phyloP scores from a whole-genome alignment of 2,797 vertebrate genomes.

The Oreochromis grahami region DNA sequence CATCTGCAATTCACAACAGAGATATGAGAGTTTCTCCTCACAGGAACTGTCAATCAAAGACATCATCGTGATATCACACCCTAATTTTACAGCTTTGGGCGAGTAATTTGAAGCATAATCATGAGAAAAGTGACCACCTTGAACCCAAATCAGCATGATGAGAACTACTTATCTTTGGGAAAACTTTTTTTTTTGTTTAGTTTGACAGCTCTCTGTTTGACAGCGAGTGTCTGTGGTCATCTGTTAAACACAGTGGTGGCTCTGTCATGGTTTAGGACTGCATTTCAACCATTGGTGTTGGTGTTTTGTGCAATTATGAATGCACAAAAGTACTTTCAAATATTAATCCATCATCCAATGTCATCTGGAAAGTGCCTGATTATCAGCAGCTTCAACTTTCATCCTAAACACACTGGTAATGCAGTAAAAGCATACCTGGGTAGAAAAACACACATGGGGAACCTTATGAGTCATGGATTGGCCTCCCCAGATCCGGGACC shows the following conservation, averaged over 20 bases:
- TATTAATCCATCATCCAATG: not conserved
- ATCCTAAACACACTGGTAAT: not conserved
- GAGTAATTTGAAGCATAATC: not conserved
- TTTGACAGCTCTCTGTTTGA: not conserved
- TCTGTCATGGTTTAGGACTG: not conserved
- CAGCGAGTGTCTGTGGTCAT: not conserved
- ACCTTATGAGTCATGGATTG: not conserved
- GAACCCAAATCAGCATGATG: not conserved
- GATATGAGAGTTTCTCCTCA: not conserved
- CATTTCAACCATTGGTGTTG: not conserved
- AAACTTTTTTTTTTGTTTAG: not conserved
- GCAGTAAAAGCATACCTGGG: not conserved
- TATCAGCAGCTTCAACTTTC: not conserved
- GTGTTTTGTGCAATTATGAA: not conserved
- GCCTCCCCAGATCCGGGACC: not conserved
- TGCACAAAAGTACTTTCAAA: not conserved
- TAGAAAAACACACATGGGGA: not conserved
- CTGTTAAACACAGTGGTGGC: not conserved
- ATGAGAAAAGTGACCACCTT: not conserved
- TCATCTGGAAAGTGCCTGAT: not conserved
- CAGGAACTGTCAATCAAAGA: not conserved
- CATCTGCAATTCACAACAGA: not conserved
- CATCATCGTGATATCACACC: not conserved
- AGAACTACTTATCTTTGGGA: not conserved
- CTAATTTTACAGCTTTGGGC: not conserved